Conservation (phyloP, 2,888 invertebrate species). For the Erynnis tages region DNA sequence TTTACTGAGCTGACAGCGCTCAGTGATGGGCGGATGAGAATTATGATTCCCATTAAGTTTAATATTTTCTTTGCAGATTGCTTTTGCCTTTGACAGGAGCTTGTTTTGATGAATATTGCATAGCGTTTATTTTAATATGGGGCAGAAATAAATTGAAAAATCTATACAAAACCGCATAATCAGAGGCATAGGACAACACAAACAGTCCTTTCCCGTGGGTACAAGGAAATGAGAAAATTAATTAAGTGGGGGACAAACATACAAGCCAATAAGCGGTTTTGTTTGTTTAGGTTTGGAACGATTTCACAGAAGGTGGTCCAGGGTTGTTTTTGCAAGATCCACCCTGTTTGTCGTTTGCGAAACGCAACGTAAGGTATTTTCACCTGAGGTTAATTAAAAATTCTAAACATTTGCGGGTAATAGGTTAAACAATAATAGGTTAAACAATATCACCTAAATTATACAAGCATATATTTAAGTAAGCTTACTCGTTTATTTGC, state of each 20-base stretch:
- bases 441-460: no score
- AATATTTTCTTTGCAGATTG: background rate
- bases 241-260: constrained; percentile 68
- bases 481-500: no score
- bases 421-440: constrained; percentile 1
- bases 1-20: no score
- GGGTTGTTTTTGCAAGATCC: constrained; percentile 48
- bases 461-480: no score
- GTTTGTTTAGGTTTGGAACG: constrained; percentile 62
- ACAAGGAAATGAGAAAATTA: constrained; percentile 75
- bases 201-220: constrained; percentile 28
- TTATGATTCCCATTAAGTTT: background rate
- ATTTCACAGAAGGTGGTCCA: constrained; percentile 36
- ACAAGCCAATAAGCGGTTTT: constrained; percentile 49
- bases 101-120: background rate
- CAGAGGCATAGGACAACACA: constrained; percentile 19
- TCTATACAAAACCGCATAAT: constrained; percentile 23
- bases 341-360: constrained; percentile 34
- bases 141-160: constrained; percentile 15
- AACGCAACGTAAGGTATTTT: constrained; percentile 25
- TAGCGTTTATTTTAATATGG: background rate
- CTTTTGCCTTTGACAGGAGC: background rate
- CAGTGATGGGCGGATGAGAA: no score
- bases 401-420: constrained; percentile 9
- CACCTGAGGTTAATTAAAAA: constrained; percentile 15